Conservation (phyloP, 2,113 vertebrate genomes). For the Chlamydotis undulata region DNA sequence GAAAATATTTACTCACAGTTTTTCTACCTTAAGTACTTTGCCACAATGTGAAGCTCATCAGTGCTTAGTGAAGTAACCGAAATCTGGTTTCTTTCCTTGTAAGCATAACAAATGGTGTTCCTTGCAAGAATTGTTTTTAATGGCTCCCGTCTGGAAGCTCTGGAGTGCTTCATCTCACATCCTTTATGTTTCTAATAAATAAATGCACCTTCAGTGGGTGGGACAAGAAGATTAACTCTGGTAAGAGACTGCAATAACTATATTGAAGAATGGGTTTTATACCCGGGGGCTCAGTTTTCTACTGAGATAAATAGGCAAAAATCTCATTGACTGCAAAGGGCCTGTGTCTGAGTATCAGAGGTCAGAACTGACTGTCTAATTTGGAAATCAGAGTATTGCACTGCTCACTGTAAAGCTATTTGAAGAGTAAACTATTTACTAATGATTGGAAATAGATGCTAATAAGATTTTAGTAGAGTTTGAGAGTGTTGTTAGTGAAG, state of each 20-base stretch:
- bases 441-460: background rate
- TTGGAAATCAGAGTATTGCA: background rate
- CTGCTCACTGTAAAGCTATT: background rate
- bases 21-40: background rate
- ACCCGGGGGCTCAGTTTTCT: background rate
- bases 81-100: background rate
- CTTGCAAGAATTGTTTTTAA: background rate
- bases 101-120: background rate
- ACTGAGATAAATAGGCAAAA: background rate
- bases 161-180: rapidly evolving
- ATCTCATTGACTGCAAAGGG: background rate
- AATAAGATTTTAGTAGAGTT: background rate
- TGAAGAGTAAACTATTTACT: slow-evolving; percentile 3
- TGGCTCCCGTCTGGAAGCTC: background rate
- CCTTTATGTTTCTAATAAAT: background rate
- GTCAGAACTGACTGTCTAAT: background rate
- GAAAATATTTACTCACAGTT: background rate
- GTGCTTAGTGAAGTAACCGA: background rate
- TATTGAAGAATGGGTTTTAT: background rate
- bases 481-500: background rate
- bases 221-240: background rate
- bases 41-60: background rate
- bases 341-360: background rate
- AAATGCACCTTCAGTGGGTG: background rate
- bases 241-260: background rate